phyloP scores from a whole-genome alignment of 2,888 invertebrate species.

The Agrilus cyanescens region DNA sequence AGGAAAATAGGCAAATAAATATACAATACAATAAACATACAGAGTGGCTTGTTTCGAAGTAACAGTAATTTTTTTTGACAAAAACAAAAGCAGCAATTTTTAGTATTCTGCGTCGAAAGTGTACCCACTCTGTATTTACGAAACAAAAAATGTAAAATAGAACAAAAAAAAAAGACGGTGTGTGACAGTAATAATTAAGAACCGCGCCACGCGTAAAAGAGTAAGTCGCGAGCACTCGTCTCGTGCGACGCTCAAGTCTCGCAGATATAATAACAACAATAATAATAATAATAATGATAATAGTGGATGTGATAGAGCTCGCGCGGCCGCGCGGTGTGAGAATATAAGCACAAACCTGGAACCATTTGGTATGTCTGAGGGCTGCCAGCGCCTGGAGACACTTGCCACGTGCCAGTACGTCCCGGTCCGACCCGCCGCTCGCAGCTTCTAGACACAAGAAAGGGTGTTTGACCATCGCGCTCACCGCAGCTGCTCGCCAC shows the following conservation, averaged over 20 bases:
- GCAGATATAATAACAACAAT: neutral
- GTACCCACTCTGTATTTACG: neutral
- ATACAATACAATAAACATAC: constrained; percentile 2
- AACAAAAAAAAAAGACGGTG: no score
- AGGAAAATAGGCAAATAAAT: constrained; percentile 12
- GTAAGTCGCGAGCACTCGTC: no score
- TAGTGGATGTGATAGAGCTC: neutral
- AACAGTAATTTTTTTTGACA: no score
- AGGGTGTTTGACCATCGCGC: constrained; percentile 69
- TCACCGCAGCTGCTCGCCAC: constrained; percentile 20
- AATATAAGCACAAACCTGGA: constrained; percentile 77
- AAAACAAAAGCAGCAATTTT: neutral
- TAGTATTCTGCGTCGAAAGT: neutral
- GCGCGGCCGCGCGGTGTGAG: constrained; percentile 26
- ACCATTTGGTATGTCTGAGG: constrained; percentile 99
- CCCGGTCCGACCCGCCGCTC: constrained; percentile 69
- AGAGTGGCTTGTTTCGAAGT: neutral
- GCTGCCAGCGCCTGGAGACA: constrained; percentile 99
- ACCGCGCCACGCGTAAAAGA: no score
- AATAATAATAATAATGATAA: neutral
- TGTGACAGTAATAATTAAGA: no score
- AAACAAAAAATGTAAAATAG: neutral
- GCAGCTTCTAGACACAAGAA: constrained; percentile 42
- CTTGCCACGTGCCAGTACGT: constrained; percentile 97
- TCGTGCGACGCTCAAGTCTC: no score